These are phyloP conservation scores for Eciton burchellii DNA, from an alignment of 1,140 invertebrate genomes.

Conservation along the genomic window DNA sequence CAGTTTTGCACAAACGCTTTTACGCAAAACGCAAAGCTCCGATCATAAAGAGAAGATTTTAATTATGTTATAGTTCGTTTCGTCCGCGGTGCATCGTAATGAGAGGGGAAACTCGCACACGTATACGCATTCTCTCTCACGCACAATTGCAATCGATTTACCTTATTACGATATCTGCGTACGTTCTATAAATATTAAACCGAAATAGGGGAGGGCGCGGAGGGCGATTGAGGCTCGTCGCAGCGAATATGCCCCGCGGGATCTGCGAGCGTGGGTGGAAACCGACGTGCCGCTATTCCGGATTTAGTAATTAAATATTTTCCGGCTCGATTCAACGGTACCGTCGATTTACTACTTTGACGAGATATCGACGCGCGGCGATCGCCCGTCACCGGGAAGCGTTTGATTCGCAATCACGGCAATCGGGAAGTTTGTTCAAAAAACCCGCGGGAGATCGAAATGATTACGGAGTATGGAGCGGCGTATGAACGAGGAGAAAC, in stretches of 20 bases:
- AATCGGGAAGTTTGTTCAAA: slow-evolving; percentile 36
- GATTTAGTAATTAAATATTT: slow-evolving; percentile 83
- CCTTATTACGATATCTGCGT: slow-evolving; percentile 52
- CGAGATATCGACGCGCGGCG: slow-evolving; percentile 34
- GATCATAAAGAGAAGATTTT: slow-evolving; percentile 29
- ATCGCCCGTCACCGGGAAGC: slow-evolving; percentile 4
- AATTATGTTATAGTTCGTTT: slow-evolving; percentile 22
- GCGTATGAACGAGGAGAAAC: background rate
- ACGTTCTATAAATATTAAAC: slow-evolving; percentile 52
- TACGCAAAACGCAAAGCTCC: slow-evolving; percentile 1
- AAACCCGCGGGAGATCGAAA: slow-evolving; percentile 38
- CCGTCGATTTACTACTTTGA: slow-evolving; percentile 61
- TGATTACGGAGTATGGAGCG: slow-evolving; percentile 21
- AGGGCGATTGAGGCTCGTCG: slow-evolving; percentile 69
- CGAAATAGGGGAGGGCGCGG: slow-evolving; percentile 51
- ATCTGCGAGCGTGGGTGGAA: slow-evolving; percentile 58
- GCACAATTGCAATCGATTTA: slow-evolving; percentile 57
- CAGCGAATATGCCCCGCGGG: slow-evolving; percentile 76
- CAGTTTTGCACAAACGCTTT: background rate
- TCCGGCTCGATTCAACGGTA: slow-evolving; percentile 53
- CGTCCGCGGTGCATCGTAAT: slow-evolving; percentile 20
- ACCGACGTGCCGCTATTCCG: slow-evolving; percentile 80
- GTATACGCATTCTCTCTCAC: slow-evolving; percentile 20
- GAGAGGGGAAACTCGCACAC: slow-evolving; percentile 20
- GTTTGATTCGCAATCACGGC: slow-evolving; percentile 52